Evolutionary conservation across 1,140 invertebrate genomes (phyloP), one percentile per base, ranked within the genome.

Genomic region (Drosophila sp.): DNA sequence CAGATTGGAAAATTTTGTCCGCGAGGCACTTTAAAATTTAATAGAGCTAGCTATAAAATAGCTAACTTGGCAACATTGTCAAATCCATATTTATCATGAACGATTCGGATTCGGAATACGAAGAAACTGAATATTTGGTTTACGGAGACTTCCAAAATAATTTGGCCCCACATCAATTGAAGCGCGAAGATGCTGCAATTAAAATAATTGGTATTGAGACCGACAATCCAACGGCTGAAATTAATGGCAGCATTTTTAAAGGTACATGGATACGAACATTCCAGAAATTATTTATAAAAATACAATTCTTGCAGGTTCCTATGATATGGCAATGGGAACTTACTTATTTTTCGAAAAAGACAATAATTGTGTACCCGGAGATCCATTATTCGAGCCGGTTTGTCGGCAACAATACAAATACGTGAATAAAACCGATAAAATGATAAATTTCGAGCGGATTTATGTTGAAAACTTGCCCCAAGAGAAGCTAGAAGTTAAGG

Each of bases 131-230:
- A 50, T 86, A 86, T 69, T 72, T 91, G 57, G 84, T 91, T 2
- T 91, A 69, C n/a, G 89, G 80, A 0, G 90, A 91, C 67, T 91
- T 91, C 45, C 84, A 90, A 62, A 91, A 91, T 48, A 74, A 91
- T 27, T 54, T 91, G 4, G 50, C 77, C 1, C 69, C 83, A 5
- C 72, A 89, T 61, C 77, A 90, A 65, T 18, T 90, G 1, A 78
- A 81, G 48, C 73, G 80, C 41, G 72, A 83, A 57, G 77, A 90
- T 64, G 66, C 80, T 29, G 78, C 78, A 1, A 76, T 92, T 2
- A 91, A 91, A 62, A 92, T 94, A 75, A 92, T 94, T 58, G 93
- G 93, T 27, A 77, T 94, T 51, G 93, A 94, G 48, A 92, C 91
- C 4, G 92, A 93, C n/a, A 91, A 92, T 74, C 93, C 93, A 2